Evolutionary conservation across 2,888 invertebrate species (phyloP), one percentile per base, ranked within the genome.

Genomic region (Diarsia dahlii): DNA sequence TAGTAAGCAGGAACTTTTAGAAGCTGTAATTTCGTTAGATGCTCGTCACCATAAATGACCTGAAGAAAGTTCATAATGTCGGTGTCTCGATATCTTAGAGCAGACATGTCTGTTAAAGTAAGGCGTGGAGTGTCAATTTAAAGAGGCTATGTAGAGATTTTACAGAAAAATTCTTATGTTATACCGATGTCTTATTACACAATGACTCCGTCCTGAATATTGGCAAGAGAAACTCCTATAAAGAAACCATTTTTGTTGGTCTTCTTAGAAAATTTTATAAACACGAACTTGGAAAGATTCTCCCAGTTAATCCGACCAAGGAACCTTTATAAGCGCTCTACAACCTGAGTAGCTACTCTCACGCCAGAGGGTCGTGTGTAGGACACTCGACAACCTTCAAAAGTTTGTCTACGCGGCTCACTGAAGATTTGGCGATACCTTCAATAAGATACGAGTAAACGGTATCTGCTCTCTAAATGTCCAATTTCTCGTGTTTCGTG

Each of bases 361-460:
- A 2, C 0, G 52, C 8, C 0, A n/a, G 34, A 84, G 68, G 65
- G 85, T 75, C 48, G 48, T 52, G 68, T 76, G 82, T 50, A 82
- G 85, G 82, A 76, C 85, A 67, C 50, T 82, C 63, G 39, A 23
- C 82, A 78, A 77, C 79, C 79, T 85, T 77, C 73, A 15, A 71
- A 82, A 85, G 70, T 79, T 74, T 69, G 88, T 68, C 70, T 72
- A 85, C 78, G 76, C 45, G 64, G 86, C 86, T 62, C 63, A n/a
- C 64, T 54, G 63, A 74, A 76, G 66, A 77, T 87, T 75, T 50
- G 64, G 66, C 48, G 80, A 82, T 78, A 73, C 74, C 76, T 76
- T 46, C 74, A 78, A 84, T 62, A 71, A 80, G 81, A 85, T 79
- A 28, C 28, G 28, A 28, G 28, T 28, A 85, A 75, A 87, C 81